These are phyloP conservation scores for Spheniscus humboldti DNA, from an alignment of 2,797 vertebrate genomes.

Conservation along the genomic window DNA sequence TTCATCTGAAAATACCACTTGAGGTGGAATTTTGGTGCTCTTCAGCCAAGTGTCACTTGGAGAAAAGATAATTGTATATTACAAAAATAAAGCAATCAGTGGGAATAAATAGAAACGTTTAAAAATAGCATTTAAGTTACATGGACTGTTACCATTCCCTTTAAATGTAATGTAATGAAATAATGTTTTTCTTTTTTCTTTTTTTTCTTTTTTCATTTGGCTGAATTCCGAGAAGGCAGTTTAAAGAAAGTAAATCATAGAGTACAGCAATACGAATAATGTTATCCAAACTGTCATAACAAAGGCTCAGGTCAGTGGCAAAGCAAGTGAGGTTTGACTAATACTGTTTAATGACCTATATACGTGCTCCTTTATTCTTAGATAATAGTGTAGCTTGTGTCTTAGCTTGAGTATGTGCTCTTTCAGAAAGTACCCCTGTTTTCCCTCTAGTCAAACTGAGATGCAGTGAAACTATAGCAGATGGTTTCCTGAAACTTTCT, in stretches of 20 bases:
- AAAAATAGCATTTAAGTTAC: neutral
- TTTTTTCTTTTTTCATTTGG: neutral
- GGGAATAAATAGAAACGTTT: neutral
- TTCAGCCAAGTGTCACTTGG: neutral
- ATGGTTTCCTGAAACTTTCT: neutral
- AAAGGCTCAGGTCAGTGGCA: neutral
- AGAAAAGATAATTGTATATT: neutral
- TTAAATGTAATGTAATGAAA: neutral
- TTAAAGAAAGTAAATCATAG: neutral
- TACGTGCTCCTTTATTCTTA: neutral
- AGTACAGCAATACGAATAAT: slow-evolving; percentile 5
- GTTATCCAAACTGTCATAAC: neutral
- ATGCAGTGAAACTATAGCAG: neutral
- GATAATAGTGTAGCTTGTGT: neutral
- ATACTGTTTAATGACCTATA: neutral
- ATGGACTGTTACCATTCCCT: neutral
- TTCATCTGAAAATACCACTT: slow-evolving; percentile 2
- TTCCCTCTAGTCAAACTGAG: neutral
- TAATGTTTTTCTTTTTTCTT: neutral
- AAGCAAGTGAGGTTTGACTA: neutral
- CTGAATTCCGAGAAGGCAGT: neutral
- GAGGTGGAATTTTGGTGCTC: neutral
- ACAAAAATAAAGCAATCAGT: neutral
- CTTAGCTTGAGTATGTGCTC: slow-evolving; percentile 19
- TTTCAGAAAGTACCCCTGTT: neutral